phyloP scores from a whole-genome alignment of 2,113 vertebrate species.

The Nyctereutes procyonoides region DNA sequence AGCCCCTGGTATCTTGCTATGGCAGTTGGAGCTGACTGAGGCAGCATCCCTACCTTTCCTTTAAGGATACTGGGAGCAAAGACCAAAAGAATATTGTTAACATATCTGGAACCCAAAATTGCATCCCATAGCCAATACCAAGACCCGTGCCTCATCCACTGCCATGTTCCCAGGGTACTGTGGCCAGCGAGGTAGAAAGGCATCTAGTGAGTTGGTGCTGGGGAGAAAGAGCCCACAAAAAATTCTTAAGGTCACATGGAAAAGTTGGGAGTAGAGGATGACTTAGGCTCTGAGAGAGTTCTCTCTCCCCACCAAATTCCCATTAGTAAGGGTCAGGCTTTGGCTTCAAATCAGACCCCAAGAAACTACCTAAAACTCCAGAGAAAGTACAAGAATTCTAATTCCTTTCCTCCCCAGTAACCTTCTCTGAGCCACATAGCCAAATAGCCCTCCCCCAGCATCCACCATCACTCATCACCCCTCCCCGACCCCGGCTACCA shows the following conservation, averaged over 20 bases:
- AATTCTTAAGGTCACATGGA: background rate
- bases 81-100: background rate
- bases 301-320: background rate
- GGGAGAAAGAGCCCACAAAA: background rate
- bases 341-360: background rate
- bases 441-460: background rate
- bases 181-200: too few relatives aligned
- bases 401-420: background rate
- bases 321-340: background rate
- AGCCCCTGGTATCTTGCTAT: background rate
- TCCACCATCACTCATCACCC: background rate
- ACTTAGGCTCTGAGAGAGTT: background rate
- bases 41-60: background rate
- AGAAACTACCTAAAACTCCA: background rate
- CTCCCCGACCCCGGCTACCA: too few relatives aligned
- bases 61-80: background rate
- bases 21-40: background rate
- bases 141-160: background rate
- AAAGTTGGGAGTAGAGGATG: background rate
- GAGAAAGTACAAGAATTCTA: background rate
- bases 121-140: background rate
- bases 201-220: background rate
- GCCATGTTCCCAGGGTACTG: accelerated
- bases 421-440: background rate
- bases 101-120: background rate